phyloP scores from a whole-genome alignment of 2,797 vertebrate genomes.

The Hapalemur alaotrensis region DNA sequence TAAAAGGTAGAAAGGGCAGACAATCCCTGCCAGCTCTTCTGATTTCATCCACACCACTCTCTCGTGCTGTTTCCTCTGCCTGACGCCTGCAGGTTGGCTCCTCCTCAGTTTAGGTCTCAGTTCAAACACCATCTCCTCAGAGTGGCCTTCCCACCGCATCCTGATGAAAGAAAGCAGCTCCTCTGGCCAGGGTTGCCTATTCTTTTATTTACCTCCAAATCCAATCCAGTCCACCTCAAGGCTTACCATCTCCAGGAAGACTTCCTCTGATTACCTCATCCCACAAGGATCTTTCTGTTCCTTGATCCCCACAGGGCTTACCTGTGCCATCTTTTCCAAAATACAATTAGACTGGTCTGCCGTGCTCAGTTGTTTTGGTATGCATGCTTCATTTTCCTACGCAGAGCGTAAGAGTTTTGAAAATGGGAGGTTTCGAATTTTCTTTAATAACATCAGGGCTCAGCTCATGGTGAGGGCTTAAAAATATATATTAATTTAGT shows the following conservation, averaged over 20 bases:
- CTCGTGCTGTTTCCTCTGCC: background rate
- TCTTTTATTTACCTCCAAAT: background rate
- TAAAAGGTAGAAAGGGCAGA: background rate
- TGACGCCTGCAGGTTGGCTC: background rate
- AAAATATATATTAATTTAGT: constrained; percentile 16
- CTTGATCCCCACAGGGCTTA: background rate
- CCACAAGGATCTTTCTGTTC: background rate
- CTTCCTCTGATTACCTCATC: background rate
- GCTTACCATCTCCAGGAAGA: background rate
- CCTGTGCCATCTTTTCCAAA: background rate
- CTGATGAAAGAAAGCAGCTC: background rate
- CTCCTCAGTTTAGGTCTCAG: background rate
- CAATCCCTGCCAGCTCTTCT: background rate
- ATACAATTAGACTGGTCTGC: background rate
- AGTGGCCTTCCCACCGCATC: background rate
- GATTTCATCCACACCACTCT: background rate
- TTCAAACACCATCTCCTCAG: background rate
- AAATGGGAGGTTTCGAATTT: constrained; percentile 35
- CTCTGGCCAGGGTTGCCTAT: background rate
- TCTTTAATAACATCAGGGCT: background rate
- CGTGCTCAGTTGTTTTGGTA: background rate
- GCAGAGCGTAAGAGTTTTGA: background rate
- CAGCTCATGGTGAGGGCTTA: background rate
- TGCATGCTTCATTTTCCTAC: constrained; percentile 1
- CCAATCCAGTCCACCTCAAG: constrained; percentile 7